Evolutionary conservation across 2,888 invertebrate genomes (phyloP), one percentile per base, ranked within the genome.

Genomic region (Apamea anceps): DNA sequence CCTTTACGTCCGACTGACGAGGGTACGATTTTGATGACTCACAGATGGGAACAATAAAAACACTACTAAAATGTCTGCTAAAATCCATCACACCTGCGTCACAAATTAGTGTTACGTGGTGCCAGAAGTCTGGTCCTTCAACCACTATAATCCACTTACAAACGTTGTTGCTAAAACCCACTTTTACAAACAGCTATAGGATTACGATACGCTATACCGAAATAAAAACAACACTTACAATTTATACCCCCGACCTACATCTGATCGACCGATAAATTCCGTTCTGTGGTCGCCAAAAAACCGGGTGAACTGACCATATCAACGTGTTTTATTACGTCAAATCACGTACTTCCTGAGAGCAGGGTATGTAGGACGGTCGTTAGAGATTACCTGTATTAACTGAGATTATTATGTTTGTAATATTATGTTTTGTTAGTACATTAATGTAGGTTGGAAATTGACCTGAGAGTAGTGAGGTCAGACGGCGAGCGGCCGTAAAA

Each of bases 241-340:
- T 80, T 87, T 80, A 86, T 81, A 87, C 87, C 90, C 91, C 86
- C 93, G 95, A 92, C 95, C 96, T 67, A 86, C 75, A 86, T 79
- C 72, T 70, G 70, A 71, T 85, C 68, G 62, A 3, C 72, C 86
- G 75, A 86, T 85, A 54, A 85, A 68, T 54, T 82, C 63, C 28
- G 32, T 68, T 57, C 65, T 48, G 66, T 79, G 68, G 84, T 83
- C 81, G 83, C 83, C 74, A 86, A 90, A 88, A 88, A 79, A 75
- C 74, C 15, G 62, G 77, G 63, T 60, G 48, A 83, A 79, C 77
- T 67, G 82, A 79, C 89, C 80, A 81, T 79, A 83, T 79, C 84
- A 72, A 85, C 51, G 51, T 81, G 74, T 90, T 94, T 93, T 93
- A 94, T 93, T 93, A 92, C 91, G 84, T 90, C 63, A 91, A 93